Percentiles rank a stretch among this genome's conserved stretches.
These are phyloP conservation scores for Didymodactylos carnosus DNA, from an alignment of 2,888 invertebrate species.

Conservation along the genomic window DNA sequence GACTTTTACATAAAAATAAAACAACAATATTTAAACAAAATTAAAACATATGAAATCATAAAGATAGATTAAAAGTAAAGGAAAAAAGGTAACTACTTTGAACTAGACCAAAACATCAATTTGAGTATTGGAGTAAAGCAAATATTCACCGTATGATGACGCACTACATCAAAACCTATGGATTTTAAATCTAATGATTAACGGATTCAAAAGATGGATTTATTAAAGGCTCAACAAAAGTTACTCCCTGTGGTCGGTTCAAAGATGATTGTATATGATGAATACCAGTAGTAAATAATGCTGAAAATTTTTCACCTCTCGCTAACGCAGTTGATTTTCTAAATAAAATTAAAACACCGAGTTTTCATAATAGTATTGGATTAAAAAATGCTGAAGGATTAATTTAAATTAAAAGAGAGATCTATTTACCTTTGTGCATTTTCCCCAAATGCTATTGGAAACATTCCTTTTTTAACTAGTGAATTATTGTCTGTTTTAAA, in stretches of 20 bases:
- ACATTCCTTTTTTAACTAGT: not conserved
- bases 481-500: not conserved
- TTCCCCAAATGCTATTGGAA: not conserved
- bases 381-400: not conserved
- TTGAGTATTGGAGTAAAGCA: no score
- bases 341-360: not conserved
- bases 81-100: no score
- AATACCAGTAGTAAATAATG: not conserved
- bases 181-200: not conserved
- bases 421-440: not conserved
- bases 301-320: not conserved
- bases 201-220: not conserved
- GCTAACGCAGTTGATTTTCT: not conserved
- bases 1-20: no score
- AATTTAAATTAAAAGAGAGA: not conserved
- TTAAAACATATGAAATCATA: no score
- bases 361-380: no score
- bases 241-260: not conserved
- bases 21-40: no score
- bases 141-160: no score
- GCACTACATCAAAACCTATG: no score
- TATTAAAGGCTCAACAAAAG: not conserved
- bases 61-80: no score
- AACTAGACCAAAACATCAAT: no score
- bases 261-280: not conserved